Evolutionary conservation across 2,113 vertebrate species (phyloP), one percentile per base, ranked within the genome.

Genomic region (Sinocyclocheilus anophthalmus): DNA sequence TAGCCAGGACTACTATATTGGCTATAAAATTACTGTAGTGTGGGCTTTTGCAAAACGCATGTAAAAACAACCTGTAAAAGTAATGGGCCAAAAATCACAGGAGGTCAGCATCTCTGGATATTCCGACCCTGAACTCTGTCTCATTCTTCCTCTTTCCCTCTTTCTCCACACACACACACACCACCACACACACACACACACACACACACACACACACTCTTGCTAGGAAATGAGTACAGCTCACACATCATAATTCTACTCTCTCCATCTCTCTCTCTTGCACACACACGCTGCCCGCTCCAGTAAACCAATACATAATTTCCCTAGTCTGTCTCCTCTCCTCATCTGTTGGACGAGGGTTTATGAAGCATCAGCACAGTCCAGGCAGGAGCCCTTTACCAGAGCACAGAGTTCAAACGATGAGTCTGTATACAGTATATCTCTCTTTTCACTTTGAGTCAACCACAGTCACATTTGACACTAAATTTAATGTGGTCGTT

Each of bases 1-100:
- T 78, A 83, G 63, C 45, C 87, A 86, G 81, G 84, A 78, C 78
- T 86, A 67, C 22, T 11, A 26, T 73, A 26, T 42, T 80, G 76
- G 42, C 45, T 39, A 55, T 83, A 89, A 85, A 87, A 76, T 26
- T 67, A 84, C 20, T 85, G 86, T 77, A 77, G 16, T 8, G 39
- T 50, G 30, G 84, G 87, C 85, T 75, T 84, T 90, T 85, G 85
- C 83, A 45, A 83, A 85, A 83, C 16, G 85, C 67, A 85, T 76
- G 48, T 83, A 75, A 86, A 85, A 87, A 85, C 84, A 90, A 77
- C 76, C 87, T 70, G 67, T 88, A 70, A 88, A 87, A 90, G 48
- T 72, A 87, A 87, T 82, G 85, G 53, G 33, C 72, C 37, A 82
- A 73, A 76, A 87, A 87, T 78, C 50, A 83, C 20, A 67, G 77